Evolutionary conservation across 2,113 vertebrate genomes (phyloP).

Genomic region (Anser cygnoides): DNA sequence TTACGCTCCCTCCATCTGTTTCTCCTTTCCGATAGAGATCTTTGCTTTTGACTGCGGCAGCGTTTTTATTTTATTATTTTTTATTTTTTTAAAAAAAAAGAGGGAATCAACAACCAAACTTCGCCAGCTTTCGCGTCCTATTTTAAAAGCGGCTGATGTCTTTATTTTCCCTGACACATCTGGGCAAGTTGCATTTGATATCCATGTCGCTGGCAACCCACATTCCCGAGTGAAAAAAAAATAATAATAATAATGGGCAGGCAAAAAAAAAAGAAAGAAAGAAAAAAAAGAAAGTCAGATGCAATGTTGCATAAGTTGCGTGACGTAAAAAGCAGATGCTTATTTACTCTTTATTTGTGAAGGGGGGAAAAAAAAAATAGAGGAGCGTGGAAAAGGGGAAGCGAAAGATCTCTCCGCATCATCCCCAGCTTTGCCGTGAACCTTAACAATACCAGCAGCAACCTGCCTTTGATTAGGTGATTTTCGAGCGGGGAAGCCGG

Average conservation of each 20-base stretch:
- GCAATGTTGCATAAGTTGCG: slow-evolving; percentile 53
- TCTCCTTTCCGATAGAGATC: slow-evolving; percentile 54
- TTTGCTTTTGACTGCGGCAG: slow-evolving; percentile 30
- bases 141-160: slow-evolving; percentile 52
- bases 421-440: slow-evolving; percentile 51
- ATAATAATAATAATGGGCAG: background rate
- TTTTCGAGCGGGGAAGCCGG: slow-evolving; percentile 19
- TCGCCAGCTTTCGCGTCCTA: slow-evolving; percentile 16
- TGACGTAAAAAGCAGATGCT: slow-evolving; percentile 62
- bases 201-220: slow-evolving; percentile 10
- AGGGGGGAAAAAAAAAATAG: background rate
- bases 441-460: slow-evolving; percentile 31
- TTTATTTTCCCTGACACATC: slow-evolving; percentile 62
- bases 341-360: slow-evolving; percentile 58
- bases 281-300: background rate
- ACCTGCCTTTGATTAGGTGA: slow-evolving; percentile 47
- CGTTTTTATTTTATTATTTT: background rate
- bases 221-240: background rate
- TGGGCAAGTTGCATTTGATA: slow-evolving; percentile 50
- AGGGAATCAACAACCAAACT: background rate
- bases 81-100: background rate
- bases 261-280: background rate
- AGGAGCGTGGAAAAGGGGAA: slow-evolving; percentile 25
- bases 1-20: slow-evolving; percentile 39
- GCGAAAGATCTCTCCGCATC: slow-evolving; percentile 32